Conservation (phyloP, 2,113 vertebrate species). For the Okapia johnstoni region DNA sequence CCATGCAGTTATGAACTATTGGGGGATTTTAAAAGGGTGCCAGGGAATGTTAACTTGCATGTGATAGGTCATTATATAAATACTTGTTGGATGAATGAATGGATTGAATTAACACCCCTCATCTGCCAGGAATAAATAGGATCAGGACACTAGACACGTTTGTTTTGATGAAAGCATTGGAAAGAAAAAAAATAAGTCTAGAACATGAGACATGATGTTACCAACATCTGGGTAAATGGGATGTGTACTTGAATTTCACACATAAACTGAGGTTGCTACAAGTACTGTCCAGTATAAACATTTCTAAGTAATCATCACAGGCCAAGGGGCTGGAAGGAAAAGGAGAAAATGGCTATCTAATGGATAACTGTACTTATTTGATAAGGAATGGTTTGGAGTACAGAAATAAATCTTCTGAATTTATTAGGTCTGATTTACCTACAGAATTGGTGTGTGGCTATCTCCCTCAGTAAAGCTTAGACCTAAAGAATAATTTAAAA, state of each 20-base stretch:
- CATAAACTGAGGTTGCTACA: background rate
- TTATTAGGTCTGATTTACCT: background rate
- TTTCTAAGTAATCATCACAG: background rate
- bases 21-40: constrained; percentile 38
- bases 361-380: background rate
- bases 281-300: background rate
- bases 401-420: background rate
- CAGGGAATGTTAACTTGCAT: background rate
- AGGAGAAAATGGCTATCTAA: background rate
- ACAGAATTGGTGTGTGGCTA: background rate
- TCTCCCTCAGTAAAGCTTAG: background rate
- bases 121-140: background rate
- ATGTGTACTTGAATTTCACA: background rate
- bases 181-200: background rate
- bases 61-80: constrained; percentile 1
- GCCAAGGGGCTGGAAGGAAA: background rate
- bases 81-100: background rate
- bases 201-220: background rate
- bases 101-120: background rate
- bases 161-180: background rate
- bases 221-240: background rate
- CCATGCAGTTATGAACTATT: background rate
- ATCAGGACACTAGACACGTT: background rate
- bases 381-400: background rate
- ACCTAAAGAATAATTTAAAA: background rate